Evolutionary conservation across 2,113 vertebrate genomes (phyloP).

Genomic region (Xyliphius kryptos): DNA sequence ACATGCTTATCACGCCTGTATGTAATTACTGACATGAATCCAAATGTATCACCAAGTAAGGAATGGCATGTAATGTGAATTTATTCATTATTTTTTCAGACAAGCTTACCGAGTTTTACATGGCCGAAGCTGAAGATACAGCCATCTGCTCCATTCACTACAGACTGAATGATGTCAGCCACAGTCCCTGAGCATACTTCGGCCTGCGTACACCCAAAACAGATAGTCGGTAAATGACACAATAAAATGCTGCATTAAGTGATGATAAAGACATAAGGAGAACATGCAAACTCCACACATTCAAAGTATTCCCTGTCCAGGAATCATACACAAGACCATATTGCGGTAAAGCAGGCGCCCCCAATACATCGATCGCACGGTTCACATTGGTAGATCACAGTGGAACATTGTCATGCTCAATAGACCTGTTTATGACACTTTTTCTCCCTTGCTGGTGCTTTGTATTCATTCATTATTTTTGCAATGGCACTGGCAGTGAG

Average conservation of each 20-base stretch:
- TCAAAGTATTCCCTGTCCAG: not conserved
- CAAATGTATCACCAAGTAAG: not conserved
- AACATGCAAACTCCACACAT: not conserved
- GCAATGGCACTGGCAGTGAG: no score
- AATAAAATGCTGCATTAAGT: not conserved
- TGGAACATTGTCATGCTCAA: no score
- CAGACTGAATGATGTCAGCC: conserved; percentile 94
- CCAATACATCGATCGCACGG: no score
- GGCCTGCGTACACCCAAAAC: conserved; percentile 65
- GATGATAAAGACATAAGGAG: no score
- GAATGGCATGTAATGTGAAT: conserved; percentile 13
- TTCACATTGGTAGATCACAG: no score
- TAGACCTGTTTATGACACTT: no score
- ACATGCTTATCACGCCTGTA: conserved; percentile 1
- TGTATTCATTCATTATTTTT: no score
- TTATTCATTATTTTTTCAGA: not conserved
- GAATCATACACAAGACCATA: not conserved
- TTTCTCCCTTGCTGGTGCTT: no score
- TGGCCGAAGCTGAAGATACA: conserved; percentile 98
- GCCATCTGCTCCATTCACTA: conserved; percentile 93
- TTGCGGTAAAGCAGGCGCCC: no score
- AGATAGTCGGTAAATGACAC: not conserved
- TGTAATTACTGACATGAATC: conserved; percentile 22
- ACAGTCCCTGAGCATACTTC: conserved; percentile 97
- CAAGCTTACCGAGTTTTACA: conserved; percentile 67